Evolutionary conservation across 2,797 vertebrate species (phyloP), one percentile per base, ranked within the genome.

Genomic region (Hydrolagus colliei): DNA sequence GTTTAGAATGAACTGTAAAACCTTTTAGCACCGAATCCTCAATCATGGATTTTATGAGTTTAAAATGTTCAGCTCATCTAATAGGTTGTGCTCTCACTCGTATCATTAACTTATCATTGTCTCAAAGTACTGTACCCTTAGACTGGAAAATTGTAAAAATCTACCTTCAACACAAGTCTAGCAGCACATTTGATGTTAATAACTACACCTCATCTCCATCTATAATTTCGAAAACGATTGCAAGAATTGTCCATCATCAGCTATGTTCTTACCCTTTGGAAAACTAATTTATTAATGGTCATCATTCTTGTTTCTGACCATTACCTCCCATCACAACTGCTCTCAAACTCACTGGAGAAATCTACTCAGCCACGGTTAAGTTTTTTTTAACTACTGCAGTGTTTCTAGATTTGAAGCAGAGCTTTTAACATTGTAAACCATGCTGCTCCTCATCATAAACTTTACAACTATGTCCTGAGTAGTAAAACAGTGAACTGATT

Each of bases 61-160:
- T 79, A 62, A 63, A 78, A 14, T 63, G 11, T 22, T 22, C 61
- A 79, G 61, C n/a, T 63, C 11, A 63, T 59, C 32, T 74, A 35
- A 74, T 16, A 35, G 27, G 16, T 59, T 77, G 52, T 77, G 20
- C 9, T 14, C n/a, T 32, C 22, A n/a, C 27, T 65, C 13, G 13
- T 80, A 2, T 32, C 78, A 27, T 18, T 3, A 80, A 32, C 11
- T 80, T 80, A 80, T 52, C 41, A 52, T 13, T 67, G 13, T 10
- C 61, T 16, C 11, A 80, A 67, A 14, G 1, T 80, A 1, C 65
- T 65, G 22, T 80, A 65, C 20, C 18, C 22, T 14, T 65, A 27
- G 77, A 65, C 61, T 80, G 78, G 22, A 80, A 80, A 65, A 80
- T 80, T 63, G 41, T 27, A 80, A 80, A 65, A 80, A 63, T 63